A percentile compares a stretch with the other conserved stretches of the same genome.
These are phyloP conservation scores for Antheraea pernyi DNA, from an alignment of 1,140 invertebrate genomes.

Conservation along the genomic window DNA sequence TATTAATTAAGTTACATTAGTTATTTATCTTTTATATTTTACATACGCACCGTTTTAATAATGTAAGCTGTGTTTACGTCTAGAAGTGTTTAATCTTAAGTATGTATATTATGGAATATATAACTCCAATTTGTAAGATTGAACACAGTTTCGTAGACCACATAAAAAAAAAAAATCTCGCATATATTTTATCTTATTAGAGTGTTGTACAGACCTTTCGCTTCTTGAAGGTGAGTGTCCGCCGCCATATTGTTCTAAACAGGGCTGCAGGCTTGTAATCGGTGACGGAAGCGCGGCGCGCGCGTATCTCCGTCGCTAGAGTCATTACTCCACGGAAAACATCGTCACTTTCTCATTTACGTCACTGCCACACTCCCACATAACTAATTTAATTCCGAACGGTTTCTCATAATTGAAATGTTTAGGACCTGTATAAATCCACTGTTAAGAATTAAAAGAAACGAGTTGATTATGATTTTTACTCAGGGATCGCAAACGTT, in stretches of 20 bases:
- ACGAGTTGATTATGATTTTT: too few species aligned
- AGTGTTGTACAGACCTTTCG: slow-evolving; percentile 45
- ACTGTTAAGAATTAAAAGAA: background rate
- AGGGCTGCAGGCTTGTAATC: slow-evolving; percentile 51
- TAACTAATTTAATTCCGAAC: background rate
- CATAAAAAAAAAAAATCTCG: too few species aligned
- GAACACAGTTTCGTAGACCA: too few species aligned
- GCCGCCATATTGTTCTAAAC: slow-evolving; percentile 59
- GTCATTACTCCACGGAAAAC: slow-evolving; percentile 48
- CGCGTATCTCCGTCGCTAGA: slow-evolving; percentile 59
- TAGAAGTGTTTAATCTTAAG: too few species aligned
- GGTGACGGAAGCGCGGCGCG: slow-evolving; percentile 36
- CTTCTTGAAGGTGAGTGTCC: slow-evolving; percentile 61
- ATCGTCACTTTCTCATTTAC: background rate
- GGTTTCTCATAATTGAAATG: background rate
- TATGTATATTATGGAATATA: too few species aligned
- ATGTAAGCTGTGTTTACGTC: too few species aligned
- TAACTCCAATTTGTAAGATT: too few species aligned
- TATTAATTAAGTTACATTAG: too few species aligned
- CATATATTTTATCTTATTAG: background rate
- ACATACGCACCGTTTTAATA: too few species aligned
- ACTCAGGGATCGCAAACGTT: too few species aligned
- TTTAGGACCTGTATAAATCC: background rate
- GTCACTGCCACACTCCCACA: background rate
- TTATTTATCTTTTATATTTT: too few species aligned